phyloP scores from a whole-genome alignment of 1,140 invertebrate genomes.

The Macrostomum lignano region DNA sequence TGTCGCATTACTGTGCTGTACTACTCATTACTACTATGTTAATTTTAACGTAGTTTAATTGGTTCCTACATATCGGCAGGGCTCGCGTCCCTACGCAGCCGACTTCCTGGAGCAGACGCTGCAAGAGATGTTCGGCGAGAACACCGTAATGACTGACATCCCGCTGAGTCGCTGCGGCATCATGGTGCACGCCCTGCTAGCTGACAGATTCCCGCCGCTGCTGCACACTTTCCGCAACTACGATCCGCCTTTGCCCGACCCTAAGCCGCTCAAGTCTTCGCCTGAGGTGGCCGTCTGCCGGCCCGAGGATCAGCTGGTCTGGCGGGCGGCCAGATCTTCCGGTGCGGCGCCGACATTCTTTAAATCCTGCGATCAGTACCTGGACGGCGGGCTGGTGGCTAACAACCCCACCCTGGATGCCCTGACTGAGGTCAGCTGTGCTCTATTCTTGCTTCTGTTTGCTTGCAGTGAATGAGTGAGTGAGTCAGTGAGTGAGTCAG shows the following conservation, averaged over 20 bases:
- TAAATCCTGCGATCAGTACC: slow-evolving; percentile 43
- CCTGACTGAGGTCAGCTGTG: slow-evolving; percentile 67
- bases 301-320: slow-evolving; percentile 51
- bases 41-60: too few species aligned
- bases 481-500: too few species aligned
- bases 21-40: too few species aligned
- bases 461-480: too few species aligned
- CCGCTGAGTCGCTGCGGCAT: slow-evolving; percentile 34
- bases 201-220: slow-evolving; percentile 64
- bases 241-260: slow-evolving; percentile 36
- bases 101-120: slow-evolving; percentile 55
- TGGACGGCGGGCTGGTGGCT: slow-evolving; percentile 75
- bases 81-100: slow-evolving; percentile 52
- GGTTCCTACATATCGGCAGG: too few species aligned
- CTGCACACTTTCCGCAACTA: slow-evolving; percentile 80
- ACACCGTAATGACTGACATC: slow-evolving; percentile 57
- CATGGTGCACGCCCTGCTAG: slow-evolving; percentile 62
- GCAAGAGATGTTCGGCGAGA: slow-evolving; percentile 54
- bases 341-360: slow-evolving; percentile 87
- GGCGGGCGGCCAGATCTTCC: slow-evolving; percentile 56
- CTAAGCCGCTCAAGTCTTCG: slow-evolving; percentile 22
- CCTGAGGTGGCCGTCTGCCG: slow-evolving; percentile 16
- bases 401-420: slow-evolving; percentile 86
- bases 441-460: too few species aligned
- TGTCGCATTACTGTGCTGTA: too few species aligned